Evolutionary conservation across 2,113 vertebrate species (phyloP).

Genomic region (Hippolais icterina): DNA sequence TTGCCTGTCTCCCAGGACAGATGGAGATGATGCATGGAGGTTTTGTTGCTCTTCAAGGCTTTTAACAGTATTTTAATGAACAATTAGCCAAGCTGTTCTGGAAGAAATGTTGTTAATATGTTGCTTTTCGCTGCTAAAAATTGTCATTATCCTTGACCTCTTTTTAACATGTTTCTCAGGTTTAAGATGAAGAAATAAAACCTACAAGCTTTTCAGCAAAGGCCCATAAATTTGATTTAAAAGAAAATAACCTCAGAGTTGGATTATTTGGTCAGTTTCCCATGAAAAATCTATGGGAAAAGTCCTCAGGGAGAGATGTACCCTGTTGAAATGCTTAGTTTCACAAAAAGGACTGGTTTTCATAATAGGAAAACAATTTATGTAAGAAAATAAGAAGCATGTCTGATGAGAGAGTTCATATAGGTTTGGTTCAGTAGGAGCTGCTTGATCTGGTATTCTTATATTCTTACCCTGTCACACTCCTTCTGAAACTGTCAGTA

Average conservation of each 20-base stretch:
- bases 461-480: not conserved
- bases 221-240: not conserved
- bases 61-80: not conserved
- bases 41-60: not conserved
- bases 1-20: not conserved
- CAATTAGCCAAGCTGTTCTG: not conserved
- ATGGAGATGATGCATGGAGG: not conserved
- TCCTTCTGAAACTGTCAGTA: not conserved
- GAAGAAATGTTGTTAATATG: not conserved
- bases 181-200: constrained; percentile 9
- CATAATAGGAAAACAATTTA: not conserved
- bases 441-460: not conserved
- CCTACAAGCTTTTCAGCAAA: not conserved
- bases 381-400: constrained; percentile 18
- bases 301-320: not conserved
- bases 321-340: not conserved
- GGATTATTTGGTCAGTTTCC: constrained; percentile 7
- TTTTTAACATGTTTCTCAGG: not conserved
- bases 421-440: not conserved
- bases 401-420: not conserved
- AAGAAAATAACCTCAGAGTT: not conserved
- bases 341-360: constrained; percentile 11
- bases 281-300: not conserved
- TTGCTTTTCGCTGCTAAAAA: not conserved
- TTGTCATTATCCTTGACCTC: not conserved